A percentile compares a stretch with the other conserved stretches of the same genome.
These are phyloP conservation scores for Acleris sparsana DNA, from an alignment of 2,888 invertebrate genomes.

Conservation along the genomic window DNA sequence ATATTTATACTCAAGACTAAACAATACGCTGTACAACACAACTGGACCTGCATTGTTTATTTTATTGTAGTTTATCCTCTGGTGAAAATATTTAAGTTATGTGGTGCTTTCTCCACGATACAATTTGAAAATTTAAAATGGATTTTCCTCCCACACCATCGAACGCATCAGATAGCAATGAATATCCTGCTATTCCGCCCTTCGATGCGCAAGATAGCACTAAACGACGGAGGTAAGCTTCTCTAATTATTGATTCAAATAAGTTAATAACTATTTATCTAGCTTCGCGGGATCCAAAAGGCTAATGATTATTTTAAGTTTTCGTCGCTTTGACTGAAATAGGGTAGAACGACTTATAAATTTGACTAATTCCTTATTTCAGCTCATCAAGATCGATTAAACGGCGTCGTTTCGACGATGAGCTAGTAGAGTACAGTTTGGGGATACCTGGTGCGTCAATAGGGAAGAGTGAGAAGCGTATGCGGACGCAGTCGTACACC, in stretches of 20 bases:
- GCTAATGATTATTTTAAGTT: no score
- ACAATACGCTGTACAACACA: no score
- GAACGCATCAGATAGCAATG: conserved; percentile 72
- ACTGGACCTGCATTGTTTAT: no score
- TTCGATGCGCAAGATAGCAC: conserved; percentile 70
- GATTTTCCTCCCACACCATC: conserved; percentile 74
- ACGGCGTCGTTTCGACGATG: conserved; percentile 97
- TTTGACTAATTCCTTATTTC: conserved; percentile 46
- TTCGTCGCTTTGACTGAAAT: no score
- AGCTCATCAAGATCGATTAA: conserved; percentile 98
- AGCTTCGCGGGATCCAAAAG: background rate
- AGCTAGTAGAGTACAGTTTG: conserved; percentile 95
- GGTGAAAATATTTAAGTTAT: no score
- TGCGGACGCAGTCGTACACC: conserved; percentile 78
- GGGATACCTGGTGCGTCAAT: conserved; percentile 85
- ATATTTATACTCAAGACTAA: no score
- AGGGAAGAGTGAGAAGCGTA: conserved; percentile 74
- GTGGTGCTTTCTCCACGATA: background rate
- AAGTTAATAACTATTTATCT: background rate
- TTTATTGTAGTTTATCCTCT: no score
- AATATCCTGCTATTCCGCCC: conserved; percentile 63
- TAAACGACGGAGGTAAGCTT: conserved; percentile 74
- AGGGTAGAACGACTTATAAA: background rate
- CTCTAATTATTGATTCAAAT: background rate
- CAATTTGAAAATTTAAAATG: conserved; percentile 52